Conservation (phyloP, 2,113 vertebrate species). For the Melanotaenia duboulayi region DNA sequence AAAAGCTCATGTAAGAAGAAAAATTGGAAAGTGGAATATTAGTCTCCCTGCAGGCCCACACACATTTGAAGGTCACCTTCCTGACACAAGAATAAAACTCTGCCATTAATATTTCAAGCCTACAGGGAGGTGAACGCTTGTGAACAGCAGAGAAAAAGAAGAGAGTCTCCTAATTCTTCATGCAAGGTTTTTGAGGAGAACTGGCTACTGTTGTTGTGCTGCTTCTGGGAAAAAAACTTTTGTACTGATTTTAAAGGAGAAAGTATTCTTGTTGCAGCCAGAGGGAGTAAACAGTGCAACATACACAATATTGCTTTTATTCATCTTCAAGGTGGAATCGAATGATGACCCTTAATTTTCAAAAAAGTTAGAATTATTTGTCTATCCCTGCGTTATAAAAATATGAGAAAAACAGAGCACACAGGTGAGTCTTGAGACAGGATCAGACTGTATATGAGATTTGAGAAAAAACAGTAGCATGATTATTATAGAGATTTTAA, state of each 20-base stretch:
- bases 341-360: conserved; percentile 11
- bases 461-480: too few relatives aligned
- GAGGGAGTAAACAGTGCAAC: conserved; percentile 3
- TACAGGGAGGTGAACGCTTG: conserved; percentile 45
- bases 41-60: conserved; percentile 31
- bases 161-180: conserved; percentile 22
- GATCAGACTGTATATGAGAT: too few relatives aligned
- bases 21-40: conserved; percentile 23
- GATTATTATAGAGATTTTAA: too few relatives aligned
- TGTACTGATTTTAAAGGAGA: conserved; percentile 13
- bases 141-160: conserved; percentile 37
- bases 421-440: too few relatives aligned
- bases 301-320: conserved; percentile 5
- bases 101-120: conserved; percentile 73
- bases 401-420: background rate
- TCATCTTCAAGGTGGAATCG: conserved; percentile 6
- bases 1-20: conserved; percentile 9
- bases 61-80: conserved; percentile 67
- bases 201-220: background rate
- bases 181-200: conserved; percentile 27
- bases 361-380: conserved; percentile 1
- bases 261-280: conserved; percentile 1
- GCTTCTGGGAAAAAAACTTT: conserved; percentile 15
- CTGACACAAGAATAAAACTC: conserved; percentile 67
- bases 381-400: background rate